Evolutionary conservation across 2,888 invertebrate genomes (phyloP), one percentile per base, ranked within the genome.

Genomic region (Lycocerus yunnanus): DNA sequence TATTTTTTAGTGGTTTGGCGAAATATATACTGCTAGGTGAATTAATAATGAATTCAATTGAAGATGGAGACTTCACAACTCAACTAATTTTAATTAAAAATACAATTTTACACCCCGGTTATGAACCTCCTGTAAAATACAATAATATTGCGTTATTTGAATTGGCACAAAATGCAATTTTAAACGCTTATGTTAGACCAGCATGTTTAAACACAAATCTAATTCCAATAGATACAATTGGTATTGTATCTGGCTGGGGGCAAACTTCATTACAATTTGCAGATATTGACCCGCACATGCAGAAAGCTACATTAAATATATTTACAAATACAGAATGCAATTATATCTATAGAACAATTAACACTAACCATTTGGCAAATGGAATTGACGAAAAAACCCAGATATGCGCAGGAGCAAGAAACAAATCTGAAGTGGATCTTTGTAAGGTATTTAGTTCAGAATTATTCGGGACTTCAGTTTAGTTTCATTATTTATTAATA

Each of bases 61-160:
- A 89, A 70, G 84, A 83, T 1, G 86, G 0, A 77, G 80, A 13
- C 84, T n/a, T n/a, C n/a, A n/a, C n/a, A n/a, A n/a, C 87, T 0
- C 85, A 86, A 74, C 75, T 85, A 4, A 79, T 85, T 3, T 73
- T 67, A 8, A 73, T 88, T 4, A 27, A 73, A 2, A 73, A 85
- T 58, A 78, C 81, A 13, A 85, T 87, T 70, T 78, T 78, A 10
- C 85, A 90, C 82, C 88, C 89, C 0, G 74, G 84, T 0, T 89
- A 88, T 80, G 82, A 79, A 66, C 78, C 77, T 4, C 83, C 86
- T 0, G 77, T 83, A 0, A 83, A 85, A 68, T 90, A 90, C 79
- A 85, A 90, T 77, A 90, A 90, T 72, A 89, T 90, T 18, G 90
- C 87, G 3, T 82, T 90, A 0, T 73, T 90, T 1, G 85, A 84